These are phyloP conservation scores for Drosophila silvestris DNA, from an alignment of 2,888 invertebrate genomes.

Conservation along the genomic window DNA sequence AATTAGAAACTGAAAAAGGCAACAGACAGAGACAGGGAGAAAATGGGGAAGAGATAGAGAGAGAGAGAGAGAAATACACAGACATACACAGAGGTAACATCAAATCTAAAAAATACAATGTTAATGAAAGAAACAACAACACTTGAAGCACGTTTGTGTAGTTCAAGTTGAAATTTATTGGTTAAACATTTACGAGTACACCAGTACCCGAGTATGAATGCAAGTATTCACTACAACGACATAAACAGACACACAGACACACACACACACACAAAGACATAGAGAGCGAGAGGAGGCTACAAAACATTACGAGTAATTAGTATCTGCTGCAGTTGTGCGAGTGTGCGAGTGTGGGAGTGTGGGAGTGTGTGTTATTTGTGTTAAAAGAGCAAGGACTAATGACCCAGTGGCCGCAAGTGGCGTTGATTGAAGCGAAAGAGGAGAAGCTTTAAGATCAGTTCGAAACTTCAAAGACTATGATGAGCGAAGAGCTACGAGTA, in stretches of 20 bases:
- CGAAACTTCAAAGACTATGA: neutral
- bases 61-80: constrained; percentile 9
- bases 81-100: constrained; percentile 16
- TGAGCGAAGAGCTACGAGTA: neutral
- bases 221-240: constrained; percentile 37
- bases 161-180: constrained; percentile 45
- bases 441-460: neutral
- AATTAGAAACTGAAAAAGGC: constrained; percentile 12
- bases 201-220: constrained; percentile 9
- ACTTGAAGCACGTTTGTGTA: constrained; percentile 33
- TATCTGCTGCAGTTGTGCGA: constrained; percentile 32
- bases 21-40: constrained; percentile 5
- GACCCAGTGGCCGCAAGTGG: constrained; percentile 14
- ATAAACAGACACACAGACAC: constrained; percentile 33
- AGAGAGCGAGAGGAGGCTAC: constrained; percentile 32
- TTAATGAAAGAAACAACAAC: constrained; percentile 14
- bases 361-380: neutral
- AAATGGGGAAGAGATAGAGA: neutral
- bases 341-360: constrained; percentile 7
- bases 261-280: neutral
- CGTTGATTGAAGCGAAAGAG: neutral
- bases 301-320: constrained; percentile 49
- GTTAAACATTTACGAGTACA: constrained; percentile 47
- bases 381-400: constrained; percentile 12
- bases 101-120: constrained; percentile 19